phyloP scores from a whole-genome alignment of 1,140 invertebrate species.

The Oncopodura yosiiana region DNA sequence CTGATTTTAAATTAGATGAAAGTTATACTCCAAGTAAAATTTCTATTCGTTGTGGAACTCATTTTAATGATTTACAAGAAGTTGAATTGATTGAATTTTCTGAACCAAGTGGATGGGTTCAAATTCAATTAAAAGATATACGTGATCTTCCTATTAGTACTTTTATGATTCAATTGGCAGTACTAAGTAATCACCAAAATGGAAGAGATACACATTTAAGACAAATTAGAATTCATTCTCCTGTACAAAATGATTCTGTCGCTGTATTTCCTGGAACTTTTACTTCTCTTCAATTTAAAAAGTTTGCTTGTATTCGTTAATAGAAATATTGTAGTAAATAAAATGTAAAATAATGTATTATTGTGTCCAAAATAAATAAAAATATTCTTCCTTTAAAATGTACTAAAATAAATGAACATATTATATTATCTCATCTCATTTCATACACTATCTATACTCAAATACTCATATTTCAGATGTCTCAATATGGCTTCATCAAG shows the following conservation, averaged over 20 bases:
- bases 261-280: constrained; percentile 43
- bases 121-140: constrained; percentile 82
- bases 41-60: constrained; percentile 85
- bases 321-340: not conserved
- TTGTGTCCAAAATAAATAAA: too few relatives aligned
- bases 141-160: constrained; percentile 78
- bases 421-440: too few relatives aligned
- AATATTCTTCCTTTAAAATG: too few relatives aligned
- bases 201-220: constrained; percentile 95
- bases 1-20: constrained; percentile 96
- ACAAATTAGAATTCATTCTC: constrained; percentile 92
- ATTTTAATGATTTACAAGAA: constrained; percentile 97
- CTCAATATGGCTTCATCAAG: constrained; percentile 97
- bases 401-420: too few relatives aligned
- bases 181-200: constrained; percentile 96
- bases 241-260: constrained; percentile 66
- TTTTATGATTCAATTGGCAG: constrained; percentile 95
- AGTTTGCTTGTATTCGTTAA: constrained; percentile 32
- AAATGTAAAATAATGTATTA: not conserved
- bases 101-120: constrained; percentile 93
- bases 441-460: too few relatives aligned
- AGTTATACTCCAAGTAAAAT: constrained; percentile 96
- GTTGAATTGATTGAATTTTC: constrained; percentile 87
- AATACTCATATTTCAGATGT: constrained; percentile 58
- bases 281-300: constrained; percentile 24